Conservation (phyloP, 2,113 vertebrate genomes). For the Entomyzon cyanotis region DNA sequence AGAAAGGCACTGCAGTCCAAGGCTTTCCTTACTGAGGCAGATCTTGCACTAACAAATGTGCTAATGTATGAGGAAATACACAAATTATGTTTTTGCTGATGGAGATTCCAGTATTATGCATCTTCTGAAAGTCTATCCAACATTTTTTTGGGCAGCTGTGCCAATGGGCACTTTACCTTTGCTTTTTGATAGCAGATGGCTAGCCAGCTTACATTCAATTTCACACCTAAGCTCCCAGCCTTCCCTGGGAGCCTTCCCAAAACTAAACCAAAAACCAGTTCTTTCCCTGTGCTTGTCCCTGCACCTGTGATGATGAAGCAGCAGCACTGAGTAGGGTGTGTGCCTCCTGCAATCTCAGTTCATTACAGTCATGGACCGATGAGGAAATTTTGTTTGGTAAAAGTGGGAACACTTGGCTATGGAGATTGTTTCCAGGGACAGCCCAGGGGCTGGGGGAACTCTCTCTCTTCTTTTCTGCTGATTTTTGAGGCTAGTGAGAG, state of each 20-base stretch:
- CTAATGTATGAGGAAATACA: background rate
- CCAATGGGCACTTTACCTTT: background rate
- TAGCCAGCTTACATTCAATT: background rate
- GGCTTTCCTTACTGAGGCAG: background rate
- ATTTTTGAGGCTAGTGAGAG: background rate
- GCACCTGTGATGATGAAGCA: background rate
- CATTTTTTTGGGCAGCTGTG: background rate
- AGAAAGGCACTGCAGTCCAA: background rate
- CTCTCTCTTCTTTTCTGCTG: background rate
- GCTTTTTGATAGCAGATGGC: background rate
- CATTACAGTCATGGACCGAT: accelerated
- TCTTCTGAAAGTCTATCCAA: background rate
- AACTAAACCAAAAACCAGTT: accelerated
- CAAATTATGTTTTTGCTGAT: background rate
- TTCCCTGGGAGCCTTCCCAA: background rate
- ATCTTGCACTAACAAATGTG: background rate
- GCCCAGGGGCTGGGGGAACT: background rate
- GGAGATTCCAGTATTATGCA: background rate
- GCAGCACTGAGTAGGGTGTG: background rate
- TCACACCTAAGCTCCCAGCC: background rate
- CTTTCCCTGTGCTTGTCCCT: background rate
- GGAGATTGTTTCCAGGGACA: background rate
- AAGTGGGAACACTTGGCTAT: background rate
- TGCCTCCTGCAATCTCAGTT: background rate
- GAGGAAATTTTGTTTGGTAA: background rate